Conservation (phyloP, 2,113 vertebrate genomes). For the Sylvietta virens region DNA sequence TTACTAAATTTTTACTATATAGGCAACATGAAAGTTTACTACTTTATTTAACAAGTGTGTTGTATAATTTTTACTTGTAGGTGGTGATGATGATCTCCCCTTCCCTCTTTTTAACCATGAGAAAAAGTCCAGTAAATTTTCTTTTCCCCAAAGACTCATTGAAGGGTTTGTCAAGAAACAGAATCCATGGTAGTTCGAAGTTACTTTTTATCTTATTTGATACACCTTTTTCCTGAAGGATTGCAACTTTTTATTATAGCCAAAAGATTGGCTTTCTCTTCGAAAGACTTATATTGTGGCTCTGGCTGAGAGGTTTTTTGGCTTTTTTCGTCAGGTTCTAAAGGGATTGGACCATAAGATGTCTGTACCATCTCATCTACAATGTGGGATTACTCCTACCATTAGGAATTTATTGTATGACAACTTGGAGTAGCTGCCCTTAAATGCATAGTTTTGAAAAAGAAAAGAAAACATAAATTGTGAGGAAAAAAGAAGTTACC, state of each 20-base stretch:
- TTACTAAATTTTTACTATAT: background rate
- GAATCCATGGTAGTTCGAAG: background rate
- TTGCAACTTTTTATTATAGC: constrained; percentile 3
- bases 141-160: background rate
- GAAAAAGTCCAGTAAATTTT: background rate
- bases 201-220: constrained; percentile 36
- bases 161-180: constrained; percentile 20
- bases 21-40: background rate
- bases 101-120: background rate
- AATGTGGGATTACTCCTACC: background rate
- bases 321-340: background rate
- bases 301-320: background rate
- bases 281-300: background rate
- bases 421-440: background rate
- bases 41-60: background rate
- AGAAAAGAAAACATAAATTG: background rate
- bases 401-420: background rate
- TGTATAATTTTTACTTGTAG: background rate
- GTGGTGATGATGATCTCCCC: background rate
- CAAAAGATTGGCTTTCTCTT: constrained; percentile 38
- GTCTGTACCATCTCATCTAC: background rate
- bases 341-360: background rate
- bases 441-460: background rate
- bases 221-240: constrained; percentile 27
- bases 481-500: background rate